Conservation (phyloP, 2,797 vertebrate species). For the Eospalax fontanierii region DNA sequence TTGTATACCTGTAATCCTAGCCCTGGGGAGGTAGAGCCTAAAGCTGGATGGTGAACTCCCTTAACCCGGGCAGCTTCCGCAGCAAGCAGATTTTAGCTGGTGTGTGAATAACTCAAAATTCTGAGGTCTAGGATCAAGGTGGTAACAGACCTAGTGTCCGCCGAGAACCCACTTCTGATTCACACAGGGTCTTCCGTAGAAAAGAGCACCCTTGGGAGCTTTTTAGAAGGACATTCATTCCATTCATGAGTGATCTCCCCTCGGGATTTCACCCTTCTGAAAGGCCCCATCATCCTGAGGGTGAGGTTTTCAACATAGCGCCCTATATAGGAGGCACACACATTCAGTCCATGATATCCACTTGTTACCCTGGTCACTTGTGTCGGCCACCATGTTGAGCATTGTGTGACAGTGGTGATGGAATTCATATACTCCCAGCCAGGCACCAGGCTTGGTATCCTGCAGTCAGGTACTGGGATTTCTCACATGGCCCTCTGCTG, state of each 20-base stretch:
- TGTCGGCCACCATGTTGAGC: not conserved
- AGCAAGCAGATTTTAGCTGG: no score
- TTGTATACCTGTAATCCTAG: not conserved
- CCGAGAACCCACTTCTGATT: no score
- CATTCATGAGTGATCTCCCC: not conserved
- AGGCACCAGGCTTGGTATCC: not conserved
- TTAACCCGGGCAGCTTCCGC: not conserved
- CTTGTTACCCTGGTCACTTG: accelerated
- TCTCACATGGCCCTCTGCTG: accelerated
- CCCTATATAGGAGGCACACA: accelerated
- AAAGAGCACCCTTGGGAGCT: not conserved
- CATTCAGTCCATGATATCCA: no score
- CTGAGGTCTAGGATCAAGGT: not conserved
- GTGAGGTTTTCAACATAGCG: not conserved
- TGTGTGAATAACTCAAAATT: no score
- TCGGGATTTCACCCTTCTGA: not conserved
- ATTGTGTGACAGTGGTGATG: accelerated
- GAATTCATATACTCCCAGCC: not conserved
- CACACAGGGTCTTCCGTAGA: no score
- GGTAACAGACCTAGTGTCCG: no score
- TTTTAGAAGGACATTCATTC: no score
- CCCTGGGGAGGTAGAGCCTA: not conserved
- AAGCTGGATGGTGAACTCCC: not conserved
- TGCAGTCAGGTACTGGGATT: accelerated
- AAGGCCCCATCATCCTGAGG: not conserved